Evolutionary conservation across 2,113 vertebrate species (phyloP).

Genomic region (Mixornis gularis): DNA sequence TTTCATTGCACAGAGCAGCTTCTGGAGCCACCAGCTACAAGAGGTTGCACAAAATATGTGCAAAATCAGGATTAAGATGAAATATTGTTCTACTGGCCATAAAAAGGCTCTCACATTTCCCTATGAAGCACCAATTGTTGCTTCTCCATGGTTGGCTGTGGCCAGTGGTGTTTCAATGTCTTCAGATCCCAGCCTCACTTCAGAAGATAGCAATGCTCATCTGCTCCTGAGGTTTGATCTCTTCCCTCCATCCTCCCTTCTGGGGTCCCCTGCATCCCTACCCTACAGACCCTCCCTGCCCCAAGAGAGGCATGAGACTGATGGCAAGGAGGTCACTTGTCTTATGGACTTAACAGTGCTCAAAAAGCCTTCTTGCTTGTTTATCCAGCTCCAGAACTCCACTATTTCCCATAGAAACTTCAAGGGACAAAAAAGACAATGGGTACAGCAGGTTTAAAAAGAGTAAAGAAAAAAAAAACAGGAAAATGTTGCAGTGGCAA

Average conservation of each 20-base stretch:
- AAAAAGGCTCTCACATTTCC: not conserved
- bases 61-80: not conserved
- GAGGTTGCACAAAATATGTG: not conserved
- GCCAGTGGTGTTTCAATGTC: not conserved
- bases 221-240: not conserved
- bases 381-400: not conserved
- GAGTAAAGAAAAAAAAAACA: not conserved
- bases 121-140: not conserved
- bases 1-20: not conserved
- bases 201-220: not conserved
- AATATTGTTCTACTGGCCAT: not conserved
- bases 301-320: accelerated
- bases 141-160: accelerated
- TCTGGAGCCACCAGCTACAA: not conserved
- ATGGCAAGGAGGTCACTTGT: not conserved
- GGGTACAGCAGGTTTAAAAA: not conserved
- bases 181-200: not conserved
- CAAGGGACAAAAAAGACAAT: not conserved
- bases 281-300: not conserved
- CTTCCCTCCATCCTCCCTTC: not conserved
- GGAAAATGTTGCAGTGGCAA: not conserved
- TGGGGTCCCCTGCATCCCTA: not conserved
- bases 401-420: not conserved
- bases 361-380: not conserved
- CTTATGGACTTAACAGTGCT: not conserved